Base-by-base conservation (phyloP, 1,140 invertebrate genomes). In the Magallana ariakensis region DNA sequence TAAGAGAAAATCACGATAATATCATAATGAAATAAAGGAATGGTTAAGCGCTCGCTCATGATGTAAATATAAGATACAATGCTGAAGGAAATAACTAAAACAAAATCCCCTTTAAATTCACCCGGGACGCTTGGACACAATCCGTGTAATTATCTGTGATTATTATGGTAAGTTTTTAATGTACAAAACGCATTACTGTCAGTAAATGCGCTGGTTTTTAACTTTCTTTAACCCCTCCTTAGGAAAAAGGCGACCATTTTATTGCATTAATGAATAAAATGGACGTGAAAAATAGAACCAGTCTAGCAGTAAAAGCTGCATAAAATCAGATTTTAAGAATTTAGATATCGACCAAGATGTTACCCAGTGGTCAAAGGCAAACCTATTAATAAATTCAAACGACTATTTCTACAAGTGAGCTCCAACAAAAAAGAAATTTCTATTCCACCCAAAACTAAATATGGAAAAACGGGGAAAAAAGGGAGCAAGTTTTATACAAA, bases 251-350 rank as follows among this genome's bases (percentile, higher is more conserved):
- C 10, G 22, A 33, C 33, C 19, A 75, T 26, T 26, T 75, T 33
- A 75, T 13, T 75, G 33, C 22, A 75, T 75, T 33, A 75, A 33
- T 75, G 66, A 75, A 19, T 26, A 26, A 75, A 75, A 75, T 22
- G 22, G 66, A 26, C 33, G 9, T 13, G 22, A 75, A 26, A 75
- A 33, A 75, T 75, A 75, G 22, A 13, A 75, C 33, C 22, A 26
- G 10, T 33, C 7, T 1, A 22, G 66, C 19, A 75, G 66, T 75
- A 26, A 75, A 75, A 62, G 15, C 22, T 26, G 22, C 22, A 75
- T 75, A 46, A 75, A 75, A 75, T 75, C 22, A 8, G 33, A 75
- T 75, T 75, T 26, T 13, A 33, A 26, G 22, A 26, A 75, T 75
- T 75, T 75, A 3, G 33, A 75, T 26, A 26, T 75, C 22, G 22